Evolutionary conservation across 35 echinoderm and acorn worm species (phyloP).

Genomic region (Ophioderma brevispina): DNA sequence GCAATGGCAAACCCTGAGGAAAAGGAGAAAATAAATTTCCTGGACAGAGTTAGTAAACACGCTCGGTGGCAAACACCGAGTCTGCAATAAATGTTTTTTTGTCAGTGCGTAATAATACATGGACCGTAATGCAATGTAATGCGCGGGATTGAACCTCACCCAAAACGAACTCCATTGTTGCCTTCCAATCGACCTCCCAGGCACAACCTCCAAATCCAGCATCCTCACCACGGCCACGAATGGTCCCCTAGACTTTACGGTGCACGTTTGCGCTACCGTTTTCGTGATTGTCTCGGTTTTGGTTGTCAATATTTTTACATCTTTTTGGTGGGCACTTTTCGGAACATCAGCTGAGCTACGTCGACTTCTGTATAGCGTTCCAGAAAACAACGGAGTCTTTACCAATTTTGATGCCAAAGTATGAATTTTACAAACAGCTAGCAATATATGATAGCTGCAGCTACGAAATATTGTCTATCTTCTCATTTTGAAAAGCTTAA

Average conservation of each 20-base stretch:
- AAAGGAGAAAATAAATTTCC: too few relatives aligned
- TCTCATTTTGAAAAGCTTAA: too few relatives aligned
- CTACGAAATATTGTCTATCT: too few relatives aligned
- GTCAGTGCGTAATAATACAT: too few relatives aligned
- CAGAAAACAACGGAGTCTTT: slow-evolving; percentile 7
- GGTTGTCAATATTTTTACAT: neutral
- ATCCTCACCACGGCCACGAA: slow-evolving; percentile 19
- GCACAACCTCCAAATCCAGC: slow-evolving; percentile 86
- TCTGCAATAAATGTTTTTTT: too few relatives aligned
- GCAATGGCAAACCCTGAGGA: too few relatives aligned
- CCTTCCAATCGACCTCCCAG: slow-evolving; percentile 80
- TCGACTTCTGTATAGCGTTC: neutral
- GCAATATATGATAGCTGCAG: too few relatives aligned
- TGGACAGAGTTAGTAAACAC: too few relatives aligned
- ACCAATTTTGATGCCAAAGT: too few relatives aligned
- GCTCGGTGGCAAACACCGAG: too few relatives aligned
- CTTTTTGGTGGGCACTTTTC: neutral
- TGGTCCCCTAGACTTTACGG: neutral
- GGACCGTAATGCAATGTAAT: too few relatives aligned
- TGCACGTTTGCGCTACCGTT: neutral
- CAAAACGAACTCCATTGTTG: slow-evolving; percentile 89
- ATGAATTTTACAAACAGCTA: too few relatives aligned
- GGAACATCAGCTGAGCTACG: slow-evolving; percentile 1
- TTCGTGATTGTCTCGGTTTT: neutral
- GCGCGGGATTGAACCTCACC: slow-evolving; percentile 47